Evolutionary conservation across 2,797 vertebrate species (phyloP).

Genomic region (Myotis pilosus): DNA sequence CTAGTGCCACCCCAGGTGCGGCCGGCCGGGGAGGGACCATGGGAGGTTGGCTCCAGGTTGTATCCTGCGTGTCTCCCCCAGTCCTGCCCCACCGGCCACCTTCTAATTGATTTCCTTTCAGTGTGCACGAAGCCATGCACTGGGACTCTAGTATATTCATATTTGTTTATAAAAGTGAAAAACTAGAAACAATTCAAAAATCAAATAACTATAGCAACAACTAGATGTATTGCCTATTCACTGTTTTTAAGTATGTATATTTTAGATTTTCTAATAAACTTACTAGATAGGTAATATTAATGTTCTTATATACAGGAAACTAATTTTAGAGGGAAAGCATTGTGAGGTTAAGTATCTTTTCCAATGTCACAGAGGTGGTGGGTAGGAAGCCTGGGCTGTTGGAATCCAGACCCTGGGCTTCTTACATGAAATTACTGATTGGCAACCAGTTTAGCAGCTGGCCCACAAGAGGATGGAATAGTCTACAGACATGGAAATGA

Average conservation of each 20-base stretch:
- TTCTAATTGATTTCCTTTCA: too few relatives aligned
- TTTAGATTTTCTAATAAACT: not conserved
- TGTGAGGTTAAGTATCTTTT: not conserved
- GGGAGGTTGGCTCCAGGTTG: too few relatives aligned
- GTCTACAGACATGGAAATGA: not conserved
- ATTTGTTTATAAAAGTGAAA: not conserved
- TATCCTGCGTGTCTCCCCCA: too few relatives aligned
- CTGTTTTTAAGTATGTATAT: not conserved
- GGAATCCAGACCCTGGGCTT: not conserved
- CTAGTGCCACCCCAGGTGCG: too few relatives aligned
- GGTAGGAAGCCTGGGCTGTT: not conserved
- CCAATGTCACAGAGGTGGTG: not conserved
- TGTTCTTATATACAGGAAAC: not conserved
- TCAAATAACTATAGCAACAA: not conserved
- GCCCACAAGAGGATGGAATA: not conserved
- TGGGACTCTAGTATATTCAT: not conserved
- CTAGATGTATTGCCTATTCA: not conserved
- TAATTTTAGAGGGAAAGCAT: not conserved
- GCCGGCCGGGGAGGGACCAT: too few relatives aligned
- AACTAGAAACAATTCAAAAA: slow-evolving; percentile 13
- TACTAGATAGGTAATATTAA: not conserved
- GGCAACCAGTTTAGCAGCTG: not conserved
- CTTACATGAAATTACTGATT: not conserved
- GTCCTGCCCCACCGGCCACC: too few relatives aligned
- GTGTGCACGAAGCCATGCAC: too few relatives aligned